Base-by-base conservation (phyloP, 2,113 vertebrate species). In the Tachuris rubrigastra region DNA sequence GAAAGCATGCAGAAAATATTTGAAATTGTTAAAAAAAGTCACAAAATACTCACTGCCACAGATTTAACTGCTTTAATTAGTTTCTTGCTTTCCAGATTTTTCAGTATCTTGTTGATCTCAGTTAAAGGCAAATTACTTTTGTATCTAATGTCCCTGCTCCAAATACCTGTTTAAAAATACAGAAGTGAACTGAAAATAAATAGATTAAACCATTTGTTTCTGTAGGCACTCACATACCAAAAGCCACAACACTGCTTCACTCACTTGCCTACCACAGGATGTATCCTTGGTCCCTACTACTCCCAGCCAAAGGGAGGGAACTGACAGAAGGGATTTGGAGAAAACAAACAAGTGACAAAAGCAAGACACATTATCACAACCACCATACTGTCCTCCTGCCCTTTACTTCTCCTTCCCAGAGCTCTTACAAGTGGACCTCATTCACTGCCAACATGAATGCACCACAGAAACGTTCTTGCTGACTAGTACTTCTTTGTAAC, bases 21-120 rank as follows among this genome's bases (percentile, higher is more conserved):
- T 84, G 30, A 90, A 87, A 27, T 12, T 3, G 10, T 76, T 89
- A 5, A 15, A 28, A 88, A 60, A 33, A 12, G 37, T 35, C 66
- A 77, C 50, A 56, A 86, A 85, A 28, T 75, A 98, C 99, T 99
- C 97, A 99, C 99, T 14, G 99, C 99, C n/a, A 99, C 99, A 91
- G 99, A 99, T 85, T 99, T 99, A 47, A 99, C 99, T 12, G 99
- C 99, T 97, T 99, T 99, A 95, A 99, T 99, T 65, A 99, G 98
- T 56, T 99, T 99, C 97, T 99, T 99, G 98, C 99, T 99, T 98
- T 99, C 99, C 96, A 99, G 97, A 95, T 99, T 99, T 98, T 99
- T 99, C 83, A 99, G 97, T 94, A 99, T 99, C 98, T 99, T 99
- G 97, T 99, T 99, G 95, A 99, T 99, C 98, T 99, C 99, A 0